A percentile compares a stretch with the other conserved stretches of the same genome.
phyloP scores from a whole-genome alignment of 2,888 invertebrate species.

The Drosophila testacea region DNA sequence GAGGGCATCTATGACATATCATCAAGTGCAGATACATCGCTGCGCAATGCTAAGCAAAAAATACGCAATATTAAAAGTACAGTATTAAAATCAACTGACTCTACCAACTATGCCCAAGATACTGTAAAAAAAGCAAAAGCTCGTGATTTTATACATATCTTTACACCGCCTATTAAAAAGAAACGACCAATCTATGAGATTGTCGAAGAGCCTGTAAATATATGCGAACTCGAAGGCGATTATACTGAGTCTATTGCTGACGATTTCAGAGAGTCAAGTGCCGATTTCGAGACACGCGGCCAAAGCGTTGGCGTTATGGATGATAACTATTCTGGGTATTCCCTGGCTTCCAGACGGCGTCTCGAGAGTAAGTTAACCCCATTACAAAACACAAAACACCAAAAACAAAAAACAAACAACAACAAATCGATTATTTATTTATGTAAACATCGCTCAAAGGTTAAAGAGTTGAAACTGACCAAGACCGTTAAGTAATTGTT shows the following conservation, averaged over 20 bases:
- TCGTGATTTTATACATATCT: conserved; percentile 85
- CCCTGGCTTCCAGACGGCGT: conserved; percentile 87
- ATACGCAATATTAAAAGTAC: conserved; percentile 84
- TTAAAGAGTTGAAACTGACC: conserved; percentile 13
- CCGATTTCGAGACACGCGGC: conserved; percentile 79
- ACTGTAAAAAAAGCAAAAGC: conserved; percentile 85
- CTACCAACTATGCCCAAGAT: conserved; percentile 85
- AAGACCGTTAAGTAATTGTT: conserved; percentile 21
- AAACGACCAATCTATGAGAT: conserved; percentile 84
- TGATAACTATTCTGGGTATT: conserved; percentile 86
- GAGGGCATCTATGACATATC: conserved; percentile 83
- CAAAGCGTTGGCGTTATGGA: conserved; percentile 82
- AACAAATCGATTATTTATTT: conserved; percentile 14
- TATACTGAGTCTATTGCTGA: conserved; percentile 81
- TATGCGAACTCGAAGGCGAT: conserved; percentile 67
- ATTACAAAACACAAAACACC: neutral
- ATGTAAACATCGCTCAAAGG: conserved; percentile 24
- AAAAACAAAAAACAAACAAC: neutral
- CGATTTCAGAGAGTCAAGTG: conserved; percentile 82
- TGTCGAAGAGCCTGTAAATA: conserved; percentile 82
- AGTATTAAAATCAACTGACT: conserved; percentile 84
- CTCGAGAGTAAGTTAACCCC: conserved; percentile 75
- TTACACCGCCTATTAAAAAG: conserved; percentile 83
- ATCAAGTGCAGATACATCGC: conserved; percentile 81
- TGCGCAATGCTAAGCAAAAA: conserved; percentile 84